These are phyloP conservation scores for Heteromurus nitidus DNA, from an alignment of 2,888 invertebrate species.

Conservation along the genomic window DNA sequence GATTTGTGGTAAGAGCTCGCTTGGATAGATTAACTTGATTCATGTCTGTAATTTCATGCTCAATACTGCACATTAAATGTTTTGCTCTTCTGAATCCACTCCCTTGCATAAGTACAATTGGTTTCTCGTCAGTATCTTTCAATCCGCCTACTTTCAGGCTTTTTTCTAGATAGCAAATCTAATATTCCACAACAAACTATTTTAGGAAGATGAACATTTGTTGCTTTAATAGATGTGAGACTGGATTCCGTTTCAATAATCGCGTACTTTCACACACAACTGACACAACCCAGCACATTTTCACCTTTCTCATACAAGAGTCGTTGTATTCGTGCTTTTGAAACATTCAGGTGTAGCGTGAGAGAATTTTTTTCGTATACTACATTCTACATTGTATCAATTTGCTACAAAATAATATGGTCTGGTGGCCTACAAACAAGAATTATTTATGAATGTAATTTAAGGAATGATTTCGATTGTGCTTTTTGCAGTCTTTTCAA, in stretches of 20 bases:
- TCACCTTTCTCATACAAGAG: no score
- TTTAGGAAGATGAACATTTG: not conserved
- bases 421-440: not conserved
- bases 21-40: constrained; percentile 59
- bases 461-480: constrained; percentile 22
- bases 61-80: constrained; percentile 25
- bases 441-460: constrained; percentile 43
- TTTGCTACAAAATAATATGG: constrained; percentile 21
- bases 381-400: constrained; percentile 23
- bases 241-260: no score
- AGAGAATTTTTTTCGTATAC: constrained; percentile 35
- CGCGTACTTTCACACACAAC: no score
- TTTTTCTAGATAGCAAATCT: constrained; percentile 24
- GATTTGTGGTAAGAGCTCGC: constrained; percentile 46
- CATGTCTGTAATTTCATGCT: constrained; percentile 53
- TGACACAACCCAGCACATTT: not conserved
- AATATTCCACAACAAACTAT: constrained; percentile 32
- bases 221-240: no score
- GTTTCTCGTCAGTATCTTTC: not conserved
- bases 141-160: constrained; percentile 12
- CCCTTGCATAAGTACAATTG: not conserved
- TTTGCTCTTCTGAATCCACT: not conserved
- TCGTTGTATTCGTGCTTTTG: constrained; percentile 29
- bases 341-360: not conserved
- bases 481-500: not conserved